Evolutionary conservation across 1,140 invertebrate species (phyloP).

Genomic region (Lasioglossum albipes): DNA sequence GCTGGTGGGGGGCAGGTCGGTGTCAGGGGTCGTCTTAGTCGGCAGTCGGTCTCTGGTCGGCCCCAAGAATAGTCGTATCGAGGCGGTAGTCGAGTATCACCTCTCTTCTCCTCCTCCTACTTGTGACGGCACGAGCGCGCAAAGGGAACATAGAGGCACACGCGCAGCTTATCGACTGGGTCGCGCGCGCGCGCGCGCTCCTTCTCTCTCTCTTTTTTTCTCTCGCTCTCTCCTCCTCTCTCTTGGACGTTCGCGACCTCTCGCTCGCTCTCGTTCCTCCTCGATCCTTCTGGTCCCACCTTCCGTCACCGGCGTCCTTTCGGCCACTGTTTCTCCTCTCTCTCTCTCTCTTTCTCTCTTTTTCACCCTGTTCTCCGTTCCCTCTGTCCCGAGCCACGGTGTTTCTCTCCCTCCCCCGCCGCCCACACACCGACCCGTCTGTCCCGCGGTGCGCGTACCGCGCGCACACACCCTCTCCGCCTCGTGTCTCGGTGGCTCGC

Average conservation of each 20-base stretch:
- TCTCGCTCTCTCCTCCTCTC: constrained; percentile 20
- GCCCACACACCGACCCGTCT: neutral
- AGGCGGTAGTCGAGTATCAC: constrained; percentile 67
- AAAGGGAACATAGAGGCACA: constrained; percentile 19
- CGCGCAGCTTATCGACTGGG: constrained; percentile 44
- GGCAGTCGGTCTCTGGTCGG: constrained; percentile 79
- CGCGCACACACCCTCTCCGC: constrained; percentile 37
- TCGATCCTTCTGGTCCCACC: neutral
- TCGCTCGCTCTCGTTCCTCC: no score
- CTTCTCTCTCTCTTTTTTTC: neutral
- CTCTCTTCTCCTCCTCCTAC: constrained; percentile 60
- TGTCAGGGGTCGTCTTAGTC: constrained; percentile 79
- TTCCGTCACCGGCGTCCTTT: neutral
- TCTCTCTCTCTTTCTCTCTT: neutral
- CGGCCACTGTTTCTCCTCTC: neutral
- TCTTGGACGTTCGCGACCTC: neutral
- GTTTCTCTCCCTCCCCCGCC: neutral
- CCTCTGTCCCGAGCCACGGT: neutral
- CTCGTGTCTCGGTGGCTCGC: constrained; percentile 38
- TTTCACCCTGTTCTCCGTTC: neutral
- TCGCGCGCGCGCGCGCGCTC: constrained; percentile 45
- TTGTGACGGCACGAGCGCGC: constrained; percentile 48
- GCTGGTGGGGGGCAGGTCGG: constrained; percentile 76
- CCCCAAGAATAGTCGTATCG: constrained; percentile 77
- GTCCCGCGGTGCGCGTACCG: constrained; percentile 9